phyloP scores from a whole-genome alignment of 2,888 invertebrate species.

The Mesorhabditis belari region DNA sequence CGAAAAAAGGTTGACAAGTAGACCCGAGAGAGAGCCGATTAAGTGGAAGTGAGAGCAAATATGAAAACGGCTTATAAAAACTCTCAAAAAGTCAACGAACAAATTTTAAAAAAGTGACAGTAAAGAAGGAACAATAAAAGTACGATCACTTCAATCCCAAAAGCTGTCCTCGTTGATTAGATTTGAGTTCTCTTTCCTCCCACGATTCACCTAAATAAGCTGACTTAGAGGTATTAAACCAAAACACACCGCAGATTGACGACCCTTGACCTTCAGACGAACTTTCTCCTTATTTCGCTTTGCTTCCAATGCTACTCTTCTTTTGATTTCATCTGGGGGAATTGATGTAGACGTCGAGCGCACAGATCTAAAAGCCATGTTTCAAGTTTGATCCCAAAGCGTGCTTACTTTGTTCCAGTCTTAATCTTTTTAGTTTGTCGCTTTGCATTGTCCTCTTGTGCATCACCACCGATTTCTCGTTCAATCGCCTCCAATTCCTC shows the following conservation, averaged over 20 bases:
- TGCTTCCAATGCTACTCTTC: conserved; percentile 34
- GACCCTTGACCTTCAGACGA: conserved; percentile 45
- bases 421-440: background rate
- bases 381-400: no score
- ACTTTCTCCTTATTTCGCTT: conserved; percentile 42
- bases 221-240: no score
- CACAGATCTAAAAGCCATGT: conserved; percentile 14
- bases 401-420: background rate
- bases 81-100: background rate
- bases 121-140: background rate
- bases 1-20: background rate
- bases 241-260: conserved; percentile 40
- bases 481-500: conserved; percentile 2
- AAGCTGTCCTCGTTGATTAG: conserved; percentile 49
- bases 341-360: conserved; percentile 35
- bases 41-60: background rate
- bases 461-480: background rate
- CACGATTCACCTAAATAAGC: conserved; percentile 22
- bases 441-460: background rate
- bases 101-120: conserved; percentile 1
- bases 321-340: conserved; percentile 41
- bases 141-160: conserved; percentile 29
- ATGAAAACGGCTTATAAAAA: background rate
- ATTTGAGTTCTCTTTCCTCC: conserved; percentile 42
- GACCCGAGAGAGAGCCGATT: background rate